Base-by-base conservation (phyloP, 1,140 invertebrate species). In the Stenopsyche tienmushanensis region DNA sequence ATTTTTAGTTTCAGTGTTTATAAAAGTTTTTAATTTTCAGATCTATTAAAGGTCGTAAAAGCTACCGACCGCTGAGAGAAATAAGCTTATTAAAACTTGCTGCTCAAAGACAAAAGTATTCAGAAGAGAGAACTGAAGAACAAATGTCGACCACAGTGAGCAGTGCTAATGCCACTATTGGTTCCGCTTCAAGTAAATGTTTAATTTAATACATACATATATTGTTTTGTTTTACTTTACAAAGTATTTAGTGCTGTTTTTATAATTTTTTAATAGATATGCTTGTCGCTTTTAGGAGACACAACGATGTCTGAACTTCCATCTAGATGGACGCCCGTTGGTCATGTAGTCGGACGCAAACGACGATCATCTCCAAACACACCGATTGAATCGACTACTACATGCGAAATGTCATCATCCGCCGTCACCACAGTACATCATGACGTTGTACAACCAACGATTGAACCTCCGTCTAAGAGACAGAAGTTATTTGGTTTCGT, bases 331-430 rank as follows among this genome's bases (percentile, higher is more conserved):
- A 72, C n/a, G 5, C 44, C 20, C 70, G 78, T 10, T 0, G 77
- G 73, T 10, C 73, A 78, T 0, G 77, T 79, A 42, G 77, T 80
- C 25, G 77, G 78, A 0, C 74, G 78, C 69, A 80, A 80, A 69
- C 76, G 78, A 9, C 73, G 74, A 42, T 74, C 45, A 13, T 21
- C 24, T 26, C 64, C 50, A 10, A 29, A 20, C 15, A 5, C 26
- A 1, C 52, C 62, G 62, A n/a, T 34, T 44, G 13, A 9, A 17
- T 24, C 17, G 29, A 47, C 23, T 50, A 34, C 52, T 25, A 24
- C 17, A 20, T 29, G 15, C 3, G 57, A 54, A 15, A 20, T 25
- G 13, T 2, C 29, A 3, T 62, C 67, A 9, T 64, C 54, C 0
- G 64, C 58, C 10, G 41, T 65, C 17, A 52, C 18, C 21, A 21